Conservation (phyloP, 2,797 vertebrate genomes). For the Antennarius maculatus region DNA sequence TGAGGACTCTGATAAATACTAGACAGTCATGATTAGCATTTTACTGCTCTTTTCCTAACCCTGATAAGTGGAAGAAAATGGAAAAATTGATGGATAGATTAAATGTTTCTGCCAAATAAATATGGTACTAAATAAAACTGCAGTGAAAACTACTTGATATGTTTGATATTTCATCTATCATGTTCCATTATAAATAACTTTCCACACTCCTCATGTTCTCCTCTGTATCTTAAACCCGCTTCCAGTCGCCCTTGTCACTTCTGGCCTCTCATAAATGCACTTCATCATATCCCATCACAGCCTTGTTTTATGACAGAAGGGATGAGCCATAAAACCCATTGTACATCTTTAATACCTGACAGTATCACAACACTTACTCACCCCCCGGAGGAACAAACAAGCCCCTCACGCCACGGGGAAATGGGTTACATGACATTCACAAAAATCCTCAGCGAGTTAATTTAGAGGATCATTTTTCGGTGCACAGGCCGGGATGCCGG, state of each 20-base stretch:
- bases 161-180: too few species aligned
- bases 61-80: too few species aligned
- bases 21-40: too few species aligned
- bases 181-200: background rate
- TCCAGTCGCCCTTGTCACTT: conserved; percentile 31
- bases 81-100: too few species aligned
- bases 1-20: too few species aligned
- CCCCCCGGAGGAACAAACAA: conserved; percentile 36
- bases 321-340: conserved; percentile 35
- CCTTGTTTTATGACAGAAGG: conserved; percentile 55
- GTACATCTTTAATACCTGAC: conserved; percentile 43
- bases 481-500: conserved; percentile 34
- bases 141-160: too few species aligned
- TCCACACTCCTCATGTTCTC: conserved; percentile 3
- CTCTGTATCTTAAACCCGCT: conserved; percentile 30
- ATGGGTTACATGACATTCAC: conserved; percentile 59
- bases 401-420: conserved; percentile 40
- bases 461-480: conserved; percentile 63
- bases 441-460: conserved; percentile 68
- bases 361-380: conserved; percentile 44
- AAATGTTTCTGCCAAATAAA: too few species aligned
- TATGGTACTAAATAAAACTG: too few species aligned
- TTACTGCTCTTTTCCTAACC: too few species aligned
- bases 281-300: conserved; percentile 23
- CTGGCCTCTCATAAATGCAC: conserved; percentile 47